phyloP scores from a whole-genome alignment of 2,797 vertebrate genomes.

The Liasis olivaceus region DNA sequence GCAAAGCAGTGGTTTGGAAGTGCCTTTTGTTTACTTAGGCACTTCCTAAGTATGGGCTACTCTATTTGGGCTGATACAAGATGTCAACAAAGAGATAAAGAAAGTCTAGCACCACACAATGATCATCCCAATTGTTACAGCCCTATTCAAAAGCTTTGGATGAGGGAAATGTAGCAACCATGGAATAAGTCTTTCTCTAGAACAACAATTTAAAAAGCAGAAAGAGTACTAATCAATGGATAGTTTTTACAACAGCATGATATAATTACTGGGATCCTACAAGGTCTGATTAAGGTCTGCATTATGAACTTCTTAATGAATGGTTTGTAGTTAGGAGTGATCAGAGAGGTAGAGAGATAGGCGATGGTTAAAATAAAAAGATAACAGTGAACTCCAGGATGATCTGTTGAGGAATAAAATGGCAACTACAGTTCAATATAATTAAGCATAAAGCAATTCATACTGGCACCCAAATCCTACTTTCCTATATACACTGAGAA shows the following conservation, averaged over 20 bases:
- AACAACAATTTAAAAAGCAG: not conserved
- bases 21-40: not conserved
- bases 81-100: not conserved
- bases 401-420: not conserved
- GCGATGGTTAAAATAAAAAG: not conserved
- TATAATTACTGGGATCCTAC: not conserved
- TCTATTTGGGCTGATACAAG: not conserved
- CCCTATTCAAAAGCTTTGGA: not conserved
- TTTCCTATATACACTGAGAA: not conserved
- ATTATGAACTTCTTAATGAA: not conserved
- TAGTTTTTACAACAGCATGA: not conserved
- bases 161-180: not conserved
- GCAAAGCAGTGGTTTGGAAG: not conserved
- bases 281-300: not conserved
- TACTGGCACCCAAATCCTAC: not conserved
- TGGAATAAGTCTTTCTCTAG: not conserved
- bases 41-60: not conserved
- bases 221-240: no score
- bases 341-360: not conserved
- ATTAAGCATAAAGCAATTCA: not conserved
- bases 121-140: not conserved
- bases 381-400: not conserved
- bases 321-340: not conserved
- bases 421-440: no score
- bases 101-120: not conserved